Percentiles rank a stretch among this genome's conserved stretches.
Evolutionary conservation across 2,113 vertebrate species (phyloP).

Genomic region (Perca schrenkii): DNA sequence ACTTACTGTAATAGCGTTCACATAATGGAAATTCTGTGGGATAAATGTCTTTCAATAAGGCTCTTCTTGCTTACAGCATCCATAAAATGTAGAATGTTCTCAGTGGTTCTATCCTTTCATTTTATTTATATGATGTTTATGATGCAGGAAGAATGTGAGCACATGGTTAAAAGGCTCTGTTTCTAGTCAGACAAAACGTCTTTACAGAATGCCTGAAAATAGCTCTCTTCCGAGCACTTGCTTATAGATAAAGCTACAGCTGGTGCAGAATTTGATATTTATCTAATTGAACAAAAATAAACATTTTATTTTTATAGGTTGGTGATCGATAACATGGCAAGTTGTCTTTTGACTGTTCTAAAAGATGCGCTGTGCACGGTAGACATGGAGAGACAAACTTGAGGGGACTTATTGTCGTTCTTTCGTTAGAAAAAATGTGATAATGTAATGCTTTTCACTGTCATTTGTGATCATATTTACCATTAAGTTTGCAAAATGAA

Average conservation of each 20-base stretch:
- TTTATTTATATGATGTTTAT: constrained; percentile 33
- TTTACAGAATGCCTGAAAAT: not conserved
- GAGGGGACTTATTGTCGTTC: no score
- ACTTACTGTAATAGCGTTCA: constrained; percentile 26
- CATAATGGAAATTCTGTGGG: constrained; percentile 45
- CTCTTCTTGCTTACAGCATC: constrained; percentile 23
- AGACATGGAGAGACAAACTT: no score
- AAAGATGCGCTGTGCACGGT: no score
- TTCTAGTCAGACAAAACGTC: not conserved
- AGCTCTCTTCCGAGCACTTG: not conserved
- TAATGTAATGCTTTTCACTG: no score
- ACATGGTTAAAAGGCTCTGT: not conserved
- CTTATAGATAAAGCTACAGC: not conserved
- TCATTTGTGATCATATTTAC: no score
- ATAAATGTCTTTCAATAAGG: constrained; percentile 52
- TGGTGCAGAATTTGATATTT: not conserved
- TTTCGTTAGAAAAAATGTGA: no score
- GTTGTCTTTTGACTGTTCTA: no score
- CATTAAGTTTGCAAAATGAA: no score
- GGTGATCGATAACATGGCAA: no score
- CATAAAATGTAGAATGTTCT: constrained; percentile 22
- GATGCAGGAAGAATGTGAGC: not conserved
- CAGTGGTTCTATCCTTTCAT: not conserved
- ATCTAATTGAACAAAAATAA: not conserved
- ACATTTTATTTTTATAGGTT: no score